Base-by-base conservation (phyloP, 2,888 invertebrate genomes). In the Ctena decussata region DNA sequence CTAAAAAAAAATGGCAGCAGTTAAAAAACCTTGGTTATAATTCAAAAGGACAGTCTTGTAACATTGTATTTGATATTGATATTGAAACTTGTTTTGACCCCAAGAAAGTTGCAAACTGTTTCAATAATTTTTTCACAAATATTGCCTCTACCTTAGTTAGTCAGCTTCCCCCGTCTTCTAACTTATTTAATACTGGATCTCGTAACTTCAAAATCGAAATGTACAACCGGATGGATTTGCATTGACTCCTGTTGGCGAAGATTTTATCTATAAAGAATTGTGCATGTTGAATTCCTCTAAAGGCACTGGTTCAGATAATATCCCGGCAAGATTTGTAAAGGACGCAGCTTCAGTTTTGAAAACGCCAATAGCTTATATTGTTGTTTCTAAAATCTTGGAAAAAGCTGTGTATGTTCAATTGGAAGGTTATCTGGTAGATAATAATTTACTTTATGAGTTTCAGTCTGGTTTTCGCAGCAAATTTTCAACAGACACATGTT, bases 211-310 rank as follows among this genome's bases (percentile, higher is more conserved):
- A 65, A 65, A 35, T 65, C 35, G 35, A 65, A 65, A 65, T 65
- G 65, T 35, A 3, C 12, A 65, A 35, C 2, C 32, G 8, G 65
- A 35, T 65, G 65, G 35, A 35, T 65, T 65, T 21, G 21, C 35
- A 1, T 35, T 65, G 35, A 35, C 5, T 21, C 65, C 65, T 3
- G 65, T 65, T 12, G 35, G 18, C 35, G 35, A 65, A 18, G 65
- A 65, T 1, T n/a, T n/a, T 69, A 60, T 77, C 12, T 46, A 46
- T 41, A 77, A 77, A 30, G 77, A 77, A 35, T 35, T 77, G 27
- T 46, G 46, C 21, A 44, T 12, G 21, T 35, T 69, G 11, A 77
- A 70, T 24, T 1, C 18, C 35, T 32, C 21, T 41, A 39, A 76
- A 41, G 60, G 76, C 21, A 76, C 76, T 32, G 76, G 60, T 11